Evolutionary conservation across 2,113 vertebrate genomes (phyloP), one percentile per base, ranked within the genome.

Genomic region (Vireo altiloquus): DNA sequence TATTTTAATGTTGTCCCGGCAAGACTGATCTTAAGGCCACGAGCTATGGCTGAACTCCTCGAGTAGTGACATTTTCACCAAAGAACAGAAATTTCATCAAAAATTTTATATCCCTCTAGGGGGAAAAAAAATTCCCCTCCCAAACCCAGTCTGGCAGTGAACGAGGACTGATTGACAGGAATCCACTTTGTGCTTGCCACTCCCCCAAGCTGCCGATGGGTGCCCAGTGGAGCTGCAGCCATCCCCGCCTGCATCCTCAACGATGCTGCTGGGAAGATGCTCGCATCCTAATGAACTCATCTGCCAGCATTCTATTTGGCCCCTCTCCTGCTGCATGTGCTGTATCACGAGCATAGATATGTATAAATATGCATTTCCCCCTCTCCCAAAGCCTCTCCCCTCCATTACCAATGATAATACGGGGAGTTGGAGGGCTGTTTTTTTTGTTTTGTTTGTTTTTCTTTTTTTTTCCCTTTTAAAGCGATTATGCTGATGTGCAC

Each of bases 151-250:
- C 37, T 59, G 56, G 15, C 30, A 60, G 59, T 6, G 39, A 59
- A 35, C 15, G 75, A 59, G 40, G 57, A 69, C 52, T 15, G 31
- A 77, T 64, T 14, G 4, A 5, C 2, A 2, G 0, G 0, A 49
- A 68, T 56, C 9, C 33, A 64, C 37, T 37, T 49, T 9, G 57
- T 63, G 28, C 30, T 47, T 39, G 28, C 30, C 56, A 44, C 24
- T 23, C 15, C 8, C 8, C 49, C 60, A 65, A 4, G 54, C 42
- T 77, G 79, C 79, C 20, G 80, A 25, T n/a, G 19, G 2, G 7
- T 25, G 66, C 40, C 56, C 10, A 1, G 3, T 2, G n/a, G 72
- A 17, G 61, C 37, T 42, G 77, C 44, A 80, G 53, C 44, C 60
- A 11, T 39, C 46, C 47, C 92, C 57, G 70, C 81, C 77, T 40